Percentiles rank a stretch among this genome's conserved stretches.
Evolutionary conservation across 2,113 vertebrate genomes (phyloP).

Genomic region (Leuciscus idus): DNA sequence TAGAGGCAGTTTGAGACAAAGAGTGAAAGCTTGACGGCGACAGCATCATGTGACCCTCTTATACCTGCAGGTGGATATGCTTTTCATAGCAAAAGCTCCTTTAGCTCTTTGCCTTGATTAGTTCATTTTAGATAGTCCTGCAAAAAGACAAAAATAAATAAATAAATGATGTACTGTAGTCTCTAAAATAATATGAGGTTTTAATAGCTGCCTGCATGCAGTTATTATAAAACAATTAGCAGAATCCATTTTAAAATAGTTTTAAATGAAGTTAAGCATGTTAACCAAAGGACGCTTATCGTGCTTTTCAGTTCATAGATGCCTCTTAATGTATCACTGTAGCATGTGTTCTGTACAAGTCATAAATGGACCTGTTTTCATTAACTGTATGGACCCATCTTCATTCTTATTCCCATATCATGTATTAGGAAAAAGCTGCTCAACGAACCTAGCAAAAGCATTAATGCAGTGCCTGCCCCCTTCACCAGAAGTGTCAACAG

Average conservation of each 20-base stretch:
- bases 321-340: background rate
- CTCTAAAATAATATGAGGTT: background rate
- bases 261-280: background rate
- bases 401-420: slow-evolving; percentile 42
- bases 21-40: slow-evolving; percentile 46
- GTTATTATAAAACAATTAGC: background rate
- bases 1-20: slow-evolving; percentile 43
- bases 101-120: background rate
- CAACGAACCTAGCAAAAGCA: slow-evolving; percentile 59
- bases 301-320: background rate
- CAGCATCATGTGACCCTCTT: background rate
- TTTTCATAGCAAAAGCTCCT: background rate
- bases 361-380: background rate
- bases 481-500: slow-evolving; percentile 71
- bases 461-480: slow-evolving; percentile 63
- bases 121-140: background rate
- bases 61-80: slow-evolving; percentile 3
- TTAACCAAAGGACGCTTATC: background rate
- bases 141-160: background rate
- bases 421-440: slow-evolving; percentile 73
- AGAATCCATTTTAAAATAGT: background rate
- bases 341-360: background rate
- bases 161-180: background rate
- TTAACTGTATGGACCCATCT: background rate
- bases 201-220: background rate